Base-by-base conservation (phyloP, 2,888 invertebrate species). In the Pardosa pseudoannulata region DNA sequence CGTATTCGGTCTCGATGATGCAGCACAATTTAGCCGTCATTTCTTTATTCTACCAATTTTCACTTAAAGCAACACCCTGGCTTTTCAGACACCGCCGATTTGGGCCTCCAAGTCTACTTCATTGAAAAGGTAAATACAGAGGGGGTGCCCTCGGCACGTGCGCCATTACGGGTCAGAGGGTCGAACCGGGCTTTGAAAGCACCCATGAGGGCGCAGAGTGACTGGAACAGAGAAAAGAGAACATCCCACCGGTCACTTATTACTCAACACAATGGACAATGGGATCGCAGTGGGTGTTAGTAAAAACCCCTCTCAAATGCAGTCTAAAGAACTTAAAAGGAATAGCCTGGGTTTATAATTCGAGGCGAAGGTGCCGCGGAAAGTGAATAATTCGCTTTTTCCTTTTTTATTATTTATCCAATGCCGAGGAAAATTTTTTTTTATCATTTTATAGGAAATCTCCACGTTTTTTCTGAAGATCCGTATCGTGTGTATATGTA, bases 271-370 rank as follows among this genome's bases (percentile, higher is more conserved):
- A 78, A 85, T 78, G 73, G 56, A 36, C 50, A 56, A 56, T 62
- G n/a, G 23, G 46, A 56, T 28, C 46, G 64, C 73, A 62, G 73
- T 72, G 71, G 83, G 83, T 78, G 83, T 67, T 32, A 16, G 41
- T 16, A 36, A 46, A 65, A n/a, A 50, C 41, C 64, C 56, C 46
- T 28, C 9, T 19, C 23, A 50, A 6, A 71, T 32, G 70, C 1
- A 56, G 3, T 36, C 36, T 36, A 36, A 36, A 36, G 36, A 36
- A 36, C 56, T 56, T 19, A 23, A 56, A 56, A 16, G 56, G 23
- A 56, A 56, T 56, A 1, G 56, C 19, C 56, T 5, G 23, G 23
- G 11, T n/a, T 16, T 56, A 56, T 56, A 56, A 56, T 56, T 56
- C 36, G 9, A n/a, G 36, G 36, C 9, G 36, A 36, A 36, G 36